Evolutionary conservation across 2,888 invertebrate species (phyloP).

Genomic region (Cetonia aurata): DNA sequence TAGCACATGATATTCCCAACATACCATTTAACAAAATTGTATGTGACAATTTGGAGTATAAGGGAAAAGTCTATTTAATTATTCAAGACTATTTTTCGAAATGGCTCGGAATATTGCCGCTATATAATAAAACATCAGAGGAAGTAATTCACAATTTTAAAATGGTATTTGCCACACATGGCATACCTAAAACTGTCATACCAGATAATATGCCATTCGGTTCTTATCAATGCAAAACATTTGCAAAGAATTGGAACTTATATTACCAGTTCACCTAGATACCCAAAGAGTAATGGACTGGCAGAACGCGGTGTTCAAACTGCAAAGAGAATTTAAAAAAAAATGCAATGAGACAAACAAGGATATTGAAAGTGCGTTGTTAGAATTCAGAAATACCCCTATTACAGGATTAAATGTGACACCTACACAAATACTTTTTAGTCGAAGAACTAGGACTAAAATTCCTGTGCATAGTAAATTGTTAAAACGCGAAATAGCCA

Average conservation of each 20-base stretch:
- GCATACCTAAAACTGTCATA: conserved; percentile 17
- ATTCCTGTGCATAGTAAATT: conserved; percentile 22
- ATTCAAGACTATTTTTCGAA: conserved; percentile 15
- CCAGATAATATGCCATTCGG: conserved; percentile 23
- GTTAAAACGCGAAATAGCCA: neutral
- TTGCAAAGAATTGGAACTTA: conserved; percentile 16
- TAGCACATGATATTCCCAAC: conserved; percentile 19
- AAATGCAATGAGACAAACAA: conserved; percentile 38
- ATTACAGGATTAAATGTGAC: conserved; percentile 36
- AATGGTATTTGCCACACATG: neutral
- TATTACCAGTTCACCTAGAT: conserved; percentile 7
- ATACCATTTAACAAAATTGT: conserved; percentile 9
- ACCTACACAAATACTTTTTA: conserved; percentile 44
- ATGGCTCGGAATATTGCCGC: neutral
- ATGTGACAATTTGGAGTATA: neutral
- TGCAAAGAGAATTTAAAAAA: conserved; percentile 2
- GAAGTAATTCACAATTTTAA: conserved; percentile 3
- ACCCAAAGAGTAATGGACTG: conserved; percentile 17
- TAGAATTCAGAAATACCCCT: conserved; percentile 45
- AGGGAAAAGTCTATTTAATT: conserved; percentile 20
- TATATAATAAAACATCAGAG: conserved; percentile 8
- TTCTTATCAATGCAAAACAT: neutral
- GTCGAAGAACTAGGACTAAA: conserved; percentile 39
- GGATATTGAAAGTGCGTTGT: conserved; percentile 32
- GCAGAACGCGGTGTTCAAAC: neutral